These are phyloP conservation scores for Abrostola triplasia DNA, from an alignment of 2,888 invertebrate genomes.

Conservation along the genomic window DNA sequence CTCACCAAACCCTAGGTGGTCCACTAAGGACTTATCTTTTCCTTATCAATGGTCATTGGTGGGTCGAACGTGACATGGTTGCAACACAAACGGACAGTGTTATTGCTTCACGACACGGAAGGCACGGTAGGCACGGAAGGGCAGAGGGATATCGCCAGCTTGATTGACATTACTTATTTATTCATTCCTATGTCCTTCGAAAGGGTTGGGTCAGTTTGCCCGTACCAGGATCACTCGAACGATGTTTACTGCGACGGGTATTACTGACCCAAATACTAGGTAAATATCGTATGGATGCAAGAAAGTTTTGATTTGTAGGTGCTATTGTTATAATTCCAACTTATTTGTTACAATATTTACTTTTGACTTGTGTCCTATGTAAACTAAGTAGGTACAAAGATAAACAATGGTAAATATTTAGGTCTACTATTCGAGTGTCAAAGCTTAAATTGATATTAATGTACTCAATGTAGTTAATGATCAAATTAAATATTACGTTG, in stretches of 20 bases:
- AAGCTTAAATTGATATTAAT: no score
- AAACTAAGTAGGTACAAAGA: no score
- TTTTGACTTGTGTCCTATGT: no score
- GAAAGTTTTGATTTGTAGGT: no score
- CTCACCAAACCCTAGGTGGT: slow-evolving; percentile 44
- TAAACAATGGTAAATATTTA: no score
- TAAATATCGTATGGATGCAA: background rate
- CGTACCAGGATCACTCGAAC: slow-evolving; percentile 36
- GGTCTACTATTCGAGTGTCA: no score
- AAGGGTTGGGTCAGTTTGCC: slow-evolving; percentile 65
- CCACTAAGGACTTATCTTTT: slow-evolving; percentile 52
- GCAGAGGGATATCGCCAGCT: slow-evolving; percentile 55
- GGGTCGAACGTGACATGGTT: slow-evolving; percentile 50
- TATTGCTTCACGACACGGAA: slow-evolving; percentile 59
- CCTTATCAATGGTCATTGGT: slow-evolving; percentile 57
- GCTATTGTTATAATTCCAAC: no score
- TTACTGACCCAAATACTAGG: background rate
- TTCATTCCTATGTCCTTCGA: slow-evolving; percentile 72
- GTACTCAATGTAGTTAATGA: no score
- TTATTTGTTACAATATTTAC: no score
- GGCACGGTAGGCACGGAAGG: slow-evolving; percentile 18
- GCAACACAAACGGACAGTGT: slow-evolving; percentile 41
- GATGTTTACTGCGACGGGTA: background rate
- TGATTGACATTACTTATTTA: slow-evolving; percentile 81
- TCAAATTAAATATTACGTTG: no score